Evolutionary conservation across 2,888 invertebrate genomes (phyloP), one percentile per base, ranked within the genome.

Genomic region (Pheosia gnoma): DNA sequence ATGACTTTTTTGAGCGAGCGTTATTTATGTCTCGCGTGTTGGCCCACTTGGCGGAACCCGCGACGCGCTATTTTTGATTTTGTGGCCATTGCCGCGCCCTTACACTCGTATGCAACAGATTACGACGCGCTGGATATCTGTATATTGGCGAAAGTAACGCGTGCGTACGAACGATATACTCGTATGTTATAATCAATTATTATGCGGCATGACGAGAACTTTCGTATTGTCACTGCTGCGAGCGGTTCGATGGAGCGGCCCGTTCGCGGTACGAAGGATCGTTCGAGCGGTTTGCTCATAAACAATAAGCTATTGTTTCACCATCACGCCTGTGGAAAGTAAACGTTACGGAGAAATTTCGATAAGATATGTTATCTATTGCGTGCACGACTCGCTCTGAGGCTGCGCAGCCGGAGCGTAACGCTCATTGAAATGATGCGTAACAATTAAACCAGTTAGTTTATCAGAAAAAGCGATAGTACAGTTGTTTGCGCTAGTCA

Each of bases 231-330:
- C 66, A 74, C 65, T 71, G 66, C 65, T 71, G 67, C 64, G 59
- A 58, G 58, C 61, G 51, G 36, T 57, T 49, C 57, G 58, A 57
- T 36, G 54, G 54, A 55, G 63, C 64, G 68, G 25, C 65, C 62
- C 56, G 38, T 75, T 69, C 63, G 64, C 62, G 61, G 70, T 74
- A 77, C 67, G 71, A 78, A 75, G 77, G 74, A 75, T 74, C 72
- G 65, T 63, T 75, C 61, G 62, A 72, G 67, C 73, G 72, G 74
- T 66, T 75, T 71, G 67, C 68, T 71, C 65, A 65, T 65, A 78
- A 86, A 90, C 87, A 89, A 89, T 87, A 79, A 80, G 68, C 79
- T 77, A 86, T 89, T 89, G 87, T 89, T 83, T 83, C 79, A 83
- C 73, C 71, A 65, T 63, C 60, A 67, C 64, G 66, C 68, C 73